phyloP scores from a whole-genome alignment of 2,113 vertebrate species.

The Pampusana beccarii region DNA sequence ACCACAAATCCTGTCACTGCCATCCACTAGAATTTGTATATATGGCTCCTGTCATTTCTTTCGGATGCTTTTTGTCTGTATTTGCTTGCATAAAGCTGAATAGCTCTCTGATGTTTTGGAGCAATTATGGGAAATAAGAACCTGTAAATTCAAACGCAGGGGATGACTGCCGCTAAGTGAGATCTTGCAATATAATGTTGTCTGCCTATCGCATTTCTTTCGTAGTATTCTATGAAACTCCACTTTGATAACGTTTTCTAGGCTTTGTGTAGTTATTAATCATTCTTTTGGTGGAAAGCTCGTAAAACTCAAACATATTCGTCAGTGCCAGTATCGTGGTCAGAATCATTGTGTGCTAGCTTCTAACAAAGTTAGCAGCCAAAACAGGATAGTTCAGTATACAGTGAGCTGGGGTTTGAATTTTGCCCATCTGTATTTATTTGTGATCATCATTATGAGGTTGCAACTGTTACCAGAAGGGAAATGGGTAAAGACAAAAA shows the following conservation, averaged over 20 bases:
- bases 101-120: background rate
- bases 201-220: background rate
- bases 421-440: background rate
- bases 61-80: background rate
- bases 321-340: background rate
- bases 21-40: background rate
- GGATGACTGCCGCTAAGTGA: background rate
- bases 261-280: background rate
- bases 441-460: background rate
- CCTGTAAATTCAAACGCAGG: background rate
- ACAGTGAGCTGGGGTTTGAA: background rate
- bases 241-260: background rate
- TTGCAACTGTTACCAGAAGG: background rate
- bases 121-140: background rate
- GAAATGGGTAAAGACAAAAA: background rate
- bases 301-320: background rate
- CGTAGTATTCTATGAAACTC: background rate
- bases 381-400: background rate
- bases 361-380: background rate
- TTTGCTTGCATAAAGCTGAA: background rate
- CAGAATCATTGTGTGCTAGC: background rate
- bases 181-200: background rate
- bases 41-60: background rate
- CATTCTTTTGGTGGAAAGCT: background rate
- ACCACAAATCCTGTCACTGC: background rate